phyloP scores from a whole-genome alignment of 1,140 invertebrate species.

The Callitettix versicolor region DNA sequence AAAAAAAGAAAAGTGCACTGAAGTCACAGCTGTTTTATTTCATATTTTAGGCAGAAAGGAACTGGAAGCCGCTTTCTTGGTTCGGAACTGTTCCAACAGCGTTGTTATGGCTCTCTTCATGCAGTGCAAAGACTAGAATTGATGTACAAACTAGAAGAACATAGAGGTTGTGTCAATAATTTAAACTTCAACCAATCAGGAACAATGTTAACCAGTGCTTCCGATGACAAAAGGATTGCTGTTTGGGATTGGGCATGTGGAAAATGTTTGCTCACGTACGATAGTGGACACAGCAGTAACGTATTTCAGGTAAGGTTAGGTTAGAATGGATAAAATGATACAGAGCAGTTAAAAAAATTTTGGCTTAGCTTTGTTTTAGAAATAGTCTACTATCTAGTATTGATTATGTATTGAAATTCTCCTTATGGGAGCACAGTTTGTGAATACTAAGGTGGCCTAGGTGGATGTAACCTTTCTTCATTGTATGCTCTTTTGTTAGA shows the following conservation, averaged over 20 bases:
- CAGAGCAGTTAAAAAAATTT: too few relatives aligned
- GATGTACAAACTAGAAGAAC: constrained; percentile 63
- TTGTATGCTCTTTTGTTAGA: too few relatives aligned
- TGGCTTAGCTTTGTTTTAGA: too few relatives aligned
- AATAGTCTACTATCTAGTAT: too few relatives aligned
- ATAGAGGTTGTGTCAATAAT: constrained; percentile 85
- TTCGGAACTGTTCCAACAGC: constrained; percentile 49
- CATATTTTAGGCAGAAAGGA: constrained; percentile 46
- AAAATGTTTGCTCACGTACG: constrained; percentile 48
- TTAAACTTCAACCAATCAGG: constrained; percentile 79
- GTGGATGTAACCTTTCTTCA: too few relatives aligned
- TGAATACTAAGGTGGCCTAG: too few relatives aligned
- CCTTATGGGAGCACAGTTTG: too few relatives aligned
- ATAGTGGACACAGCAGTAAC: constrained; percentile 74
- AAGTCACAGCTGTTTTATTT: too few relatives aligned
- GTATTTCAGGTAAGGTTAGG: constrained; percentile 71
- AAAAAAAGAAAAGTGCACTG: too few relatives aligned
- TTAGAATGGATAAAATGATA: not conserved
- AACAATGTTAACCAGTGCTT: constrained; percentile 70
- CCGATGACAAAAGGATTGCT: constrained; percentile 76
- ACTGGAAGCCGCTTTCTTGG: constrained; percentile 34
- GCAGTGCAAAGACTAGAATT: constrained; percentile 72
- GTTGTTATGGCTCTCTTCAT: constrained; percentile 71
- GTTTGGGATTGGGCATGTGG: constrained; percentile 85
- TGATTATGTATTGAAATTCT: too few relatives aligned